Evolutionary conservation across 2,888 invertebrate genomes (phyloP), one percentile per base, ranked within the genome.

Genomic region (Anodontia alba): DNA sequence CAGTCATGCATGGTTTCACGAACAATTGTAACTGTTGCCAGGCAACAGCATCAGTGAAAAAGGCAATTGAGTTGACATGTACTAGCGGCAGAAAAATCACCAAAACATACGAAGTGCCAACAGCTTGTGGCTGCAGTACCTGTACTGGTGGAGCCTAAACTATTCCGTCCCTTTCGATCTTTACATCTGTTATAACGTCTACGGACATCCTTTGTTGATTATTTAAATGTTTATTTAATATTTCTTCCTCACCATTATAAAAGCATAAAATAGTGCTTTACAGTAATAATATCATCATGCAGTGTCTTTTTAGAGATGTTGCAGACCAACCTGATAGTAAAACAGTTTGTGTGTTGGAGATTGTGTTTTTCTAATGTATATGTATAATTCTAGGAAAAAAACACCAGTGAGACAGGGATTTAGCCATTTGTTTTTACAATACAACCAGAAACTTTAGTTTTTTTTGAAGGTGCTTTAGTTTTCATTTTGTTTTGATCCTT

Each of bases 11-110:
- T 8, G 89, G 89, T 23, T 89, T 87, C 81, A 69, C 83, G 67
- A 89, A 88, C 80, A 87, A 83, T 20, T 91, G 91, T 78, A 87
- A 87, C 8, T 90, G 92, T 75, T 92, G 92, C 74, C 89, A 89
- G 75, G 85, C 91, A 0, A 81, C 83, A 23, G 81, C 77, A 17
- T 89, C 87, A 10, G 74, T 76, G 20, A 57, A 80, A 33, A 87
- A 87, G 69, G 80, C 80, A 17, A 78, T 91, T 17, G 76, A 80
- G 23, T 88, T 92, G 8, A 83, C 84, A 17, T 92, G 92, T 70
- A 71, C 81, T 0, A 88, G 89, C 76, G 90, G 91, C 10, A 78
- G 87, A n/a, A 89, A 79, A n/a, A 73, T 91, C 46, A 74, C 75
- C 29, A 89, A 88, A 68, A 73, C 81, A 33, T 92, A 90, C 80